Base-by-base conservation (phyloP, 2,113 vertebrate genomes). In the Choloepus hoffmanni region DNA sequence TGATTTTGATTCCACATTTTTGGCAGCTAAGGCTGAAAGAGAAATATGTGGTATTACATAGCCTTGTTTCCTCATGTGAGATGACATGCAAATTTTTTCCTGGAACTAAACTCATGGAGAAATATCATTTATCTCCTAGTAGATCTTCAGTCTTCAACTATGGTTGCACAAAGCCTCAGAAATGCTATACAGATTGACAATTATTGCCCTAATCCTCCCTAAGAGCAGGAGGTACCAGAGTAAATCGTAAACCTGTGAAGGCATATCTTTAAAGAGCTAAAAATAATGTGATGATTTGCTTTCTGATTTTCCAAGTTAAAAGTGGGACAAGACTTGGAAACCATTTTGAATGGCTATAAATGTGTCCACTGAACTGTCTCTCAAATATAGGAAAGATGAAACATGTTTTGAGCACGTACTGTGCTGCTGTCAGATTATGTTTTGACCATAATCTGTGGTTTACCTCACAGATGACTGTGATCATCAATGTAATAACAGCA, bases 251-350 rank as follows among this genome's bases (percentile, higher is more conserved):
- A 5, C 78, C 8, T 10, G 18, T 0, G 33, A 95, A 85, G 60
- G 45, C 1, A 10, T 28, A 91, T 16, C 11, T 83, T 88, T n/a
- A 90, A 53, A 73, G 18, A 73, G 48, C 78, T 95, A 86, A 96
- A 90, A 68, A 40, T 18, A 87, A 82, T 70, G 40, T 19, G 63
- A 24, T 85, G 48, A 60, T 67, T 84, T 89, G 62, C 74, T 90
- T 90, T 95, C 45, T 77, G 30, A 84, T 82, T 92, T 93, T 95
- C 24, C 16, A 55, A 87, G 8, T 82, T 89, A 94, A 58, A 58
- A 81, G 89, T 58, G 21, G 82, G 33, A 30, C 3, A 26, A 77
- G 48, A 45, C 19, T 86, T 72, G 36, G 15, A 85, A 76, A 77
- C 12, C 30, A 62, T 85, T 68, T 36, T 58, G 28, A 92, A 67